These are phyloP conservation scores for Tortricodes alternella DNA, from an alignment of 2,888 invertebrate genomes.

Conservation along the genomic window DNA sequence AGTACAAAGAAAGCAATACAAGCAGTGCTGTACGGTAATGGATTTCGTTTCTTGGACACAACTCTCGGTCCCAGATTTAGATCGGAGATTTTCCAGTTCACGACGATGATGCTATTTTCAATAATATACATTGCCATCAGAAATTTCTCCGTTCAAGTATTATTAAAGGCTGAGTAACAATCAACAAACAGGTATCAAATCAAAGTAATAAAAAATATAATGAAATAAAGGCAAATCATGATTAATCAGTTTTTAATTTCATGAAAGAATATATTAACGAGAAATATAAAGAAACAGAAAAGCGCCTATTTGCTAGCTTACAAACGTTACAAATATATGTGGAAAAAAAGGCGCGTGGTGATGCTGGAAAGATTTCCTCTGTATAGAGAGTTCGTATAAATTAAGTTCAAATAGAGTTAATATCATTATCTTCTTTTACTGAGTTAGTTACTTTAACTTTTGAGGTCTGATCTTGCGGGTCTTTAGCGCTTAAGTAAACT, in stretches of 20 bases:
- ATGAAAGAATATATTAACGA: too few species aligned
- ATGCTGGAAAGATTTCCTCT: too few species aligned
- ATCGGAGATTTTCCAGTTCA: conserved; percentile 54
- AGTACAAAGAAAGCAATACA: conserved; percentile 51
- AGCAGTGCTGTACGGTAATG: conserved; percentile 48
- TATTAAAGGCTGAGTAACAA: background rate
- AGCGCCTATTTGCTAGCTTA: too few species aligned
- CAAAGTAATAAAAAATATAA: too few species aligned
- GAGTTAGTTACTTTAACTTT: conserved; percentile 23
- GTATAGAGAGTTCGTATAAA: too few species aligned
- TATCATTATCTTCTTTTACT: conserved; percentile 8
- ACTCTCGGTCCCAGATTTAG: conserved; percentile 48
- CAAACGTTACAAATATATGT: too few species aligned
- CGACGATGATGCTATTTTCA: conserved; percentile 40
- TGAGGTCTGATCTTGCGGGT: conserved; percentile 27
- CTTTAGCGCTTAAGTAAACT: conserved; percentile 30
- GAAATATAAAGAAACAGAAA: too few species aligned
- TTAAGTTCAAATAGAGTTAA: background rate
- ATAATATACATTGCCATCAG: background rate
- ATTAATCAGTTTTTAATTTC: too few species aligned
- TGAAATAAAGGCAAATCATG: too few species aligned
- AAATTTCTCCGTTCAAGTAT: too few species aligned
- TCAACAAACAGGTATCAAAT: background rate
- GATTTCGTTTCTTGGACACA: conserved; percentile 49
- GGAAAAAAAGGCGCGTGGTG: too few species aligned